Evolutionary conservation across 2,113 vertebrate species (phyloP).

Genomic region (Callospermophilus lateralis): DNA sequence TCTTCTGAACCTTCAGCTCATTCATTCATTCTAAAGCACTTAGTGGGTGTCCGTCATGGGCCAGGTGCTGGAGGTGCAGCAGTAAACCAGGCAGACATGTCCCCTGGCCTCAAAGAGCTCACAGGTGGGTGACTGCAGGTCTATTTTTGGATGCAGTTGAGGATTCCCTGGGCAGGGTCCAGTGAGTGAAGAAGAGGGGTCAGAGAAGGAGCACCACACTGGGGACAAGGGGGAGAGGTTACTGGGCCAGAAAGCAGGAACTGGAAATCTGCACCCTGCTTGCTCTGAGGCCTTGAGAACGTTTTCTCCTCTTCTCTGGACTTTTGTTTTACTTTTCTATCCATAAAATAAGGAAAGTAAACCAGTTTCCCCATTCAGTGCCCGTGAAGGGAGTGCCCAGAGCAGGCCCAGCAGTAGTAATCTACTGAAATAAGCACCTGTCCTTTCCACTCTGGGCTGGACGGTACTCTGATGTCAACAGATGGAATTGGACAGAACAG

Average conservation of each 20-base stretch:
- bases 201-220: background rate
- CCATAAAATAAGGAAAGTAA: background rate
- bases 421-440: background rate
- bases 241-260: background rate
- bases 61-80: background rate
- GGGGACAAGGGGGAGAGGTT: background rate
- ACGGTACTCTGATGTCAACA: background rate
- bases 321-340: slow-evolving; percentile 38
- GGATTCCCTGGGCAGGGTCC: background rate
- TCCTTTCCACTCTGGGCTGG: background rate
- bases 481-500: background rate
- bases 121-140: background rate
- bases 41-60: background rate
- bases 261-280: background rate
- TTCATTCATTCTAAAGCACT: slow-evolving; percentile 18
- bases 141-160: background rate
- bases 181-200: background rate
- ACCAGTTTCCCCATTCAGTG: background rate
- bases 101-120: background rate
- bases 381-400: background rate
- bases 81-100: background rate
- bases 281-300: background rate
- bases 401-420: background rate
- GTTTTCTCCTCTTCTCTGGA: background rate
- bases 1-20: background rate